Evolutionary conservation across 1,140 invertebrate species (phyloP), one percentile per base, ranked within the genome.

Genomic region (Halesus radiatus): DNA sequence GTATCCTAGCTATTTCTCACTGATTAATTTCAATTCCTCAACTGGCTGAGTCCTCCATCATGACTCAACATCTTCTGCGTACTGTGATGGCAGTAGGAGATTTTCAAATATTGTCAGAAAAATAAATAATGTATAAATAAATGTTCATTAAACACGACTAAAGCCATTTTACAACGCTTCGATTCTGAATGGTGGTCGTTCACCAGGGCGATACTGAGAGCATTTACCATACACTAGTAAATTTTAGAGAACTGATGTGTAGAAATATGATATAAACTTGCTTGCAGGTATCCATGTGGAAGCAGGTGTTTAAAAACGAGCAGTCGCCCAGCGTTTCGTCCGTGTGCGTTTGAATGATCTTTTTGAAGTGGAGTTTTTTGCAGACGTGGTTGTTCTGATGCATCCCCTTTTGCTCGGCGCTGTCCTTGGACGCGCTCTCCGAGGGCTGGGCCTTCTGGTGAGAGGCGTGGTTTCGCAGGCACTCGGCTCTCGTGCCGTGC

Each of bases 281-380:
- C 93, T 99, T 99, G 92, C 98, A 99, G 64, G 96, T 97, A 84
- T 99, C 97, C 98, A 99, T 99, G 86, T 99, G 98, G 86, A 99
- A 99, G 87, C 98, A 99, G 0, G 98, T 99, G 86, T 99, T 99
- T 0, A 99, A 91, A 88, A 99, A 99, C 56, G 97, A 99, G 87
- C 98, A 99, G 87, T 99, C 98, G 0, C 98, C 98, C 6, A 99
- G 90, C 0, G 96, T 93, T 88, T 99, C 98, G 87, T 99, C 98
- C 0, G 98, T 99, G 87, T 99, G 98, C 80, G 94, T 93, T 87
- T 99, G 97, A 81, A 99, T 98, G 78, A 99, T 99, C 90, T 99
- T 99, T 85, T 96, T 96, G 86, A 99, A 99, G 88, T 99, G 98
- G 26, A 99, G 90, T 86, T 98, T 97, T 79, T 94, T 94, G 89